Evolutionary conservation across 2,113 vertebrate genomes (phyloP).

Genomic region (Saimiri boliviensis): DNA sequence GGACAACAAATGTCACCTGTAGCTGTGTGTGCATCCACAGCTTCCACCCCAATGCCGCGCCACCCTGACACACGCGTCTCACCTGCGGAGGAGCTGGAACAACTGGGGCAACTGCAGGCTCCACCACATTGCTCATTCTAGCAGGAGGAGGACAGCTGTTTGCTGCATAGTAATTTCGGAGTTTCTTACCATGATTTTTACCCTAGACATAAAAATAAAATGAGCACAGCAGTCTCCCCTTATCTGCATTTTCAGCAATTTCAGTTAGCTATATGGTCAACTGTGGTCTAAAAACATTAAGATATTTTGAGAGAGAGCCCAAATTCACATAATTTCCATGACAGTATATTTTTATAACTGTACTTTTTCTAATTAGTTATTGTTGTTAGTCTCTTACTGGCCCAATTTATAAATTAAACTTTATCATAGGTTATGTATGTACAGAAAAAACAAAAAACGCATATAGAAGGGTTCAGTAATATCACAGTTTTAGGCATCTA

Average conservation of each 20-base stretch:
- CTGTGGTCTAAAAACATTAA: background rate
- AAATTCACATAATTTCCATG: background rate
- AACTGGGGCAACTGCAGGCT: slow-evolving; percentile 86
- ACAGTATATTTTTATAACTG: background rate
- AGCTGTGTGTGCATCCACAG: rapidly evolving
- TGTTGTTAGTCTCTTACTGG: background rate
- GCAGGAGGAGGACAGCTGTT: slow-evolving; percentile 94
- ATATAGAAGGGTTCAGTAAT: background rate
- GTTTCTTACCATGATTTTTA: slow-evolving; percentile 98
- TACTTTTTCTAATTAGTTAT: background rate
- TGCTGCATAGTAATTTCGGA: slow-evolving; percentile 97
- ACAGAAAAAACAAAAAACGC: background rate
- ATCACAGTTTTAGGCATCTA: background rate
- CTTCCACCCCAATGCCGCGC: background rate
- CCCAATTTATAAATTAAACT: background rate
- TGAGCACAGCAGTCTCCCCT: background rate
- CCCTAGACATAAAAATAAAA: slow-evolving; percentile 86
- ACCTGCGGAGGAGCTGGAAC: slow-evolving; percentile 90
- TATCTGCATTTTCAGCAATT: background rate
- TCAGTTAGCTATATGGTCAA: background rate
- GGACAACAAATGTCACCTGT: background rate
- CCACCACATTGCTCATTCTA: slow-evolving; percentile 89
- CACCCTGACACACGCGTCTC: slow-evolving; percentile 57
- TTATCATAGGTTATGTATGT: background rate
- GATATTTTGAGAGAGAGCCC: background rate